Conservation (phyloP, 2,113 vertebrate species). For the Zapornia atra region DNA sequence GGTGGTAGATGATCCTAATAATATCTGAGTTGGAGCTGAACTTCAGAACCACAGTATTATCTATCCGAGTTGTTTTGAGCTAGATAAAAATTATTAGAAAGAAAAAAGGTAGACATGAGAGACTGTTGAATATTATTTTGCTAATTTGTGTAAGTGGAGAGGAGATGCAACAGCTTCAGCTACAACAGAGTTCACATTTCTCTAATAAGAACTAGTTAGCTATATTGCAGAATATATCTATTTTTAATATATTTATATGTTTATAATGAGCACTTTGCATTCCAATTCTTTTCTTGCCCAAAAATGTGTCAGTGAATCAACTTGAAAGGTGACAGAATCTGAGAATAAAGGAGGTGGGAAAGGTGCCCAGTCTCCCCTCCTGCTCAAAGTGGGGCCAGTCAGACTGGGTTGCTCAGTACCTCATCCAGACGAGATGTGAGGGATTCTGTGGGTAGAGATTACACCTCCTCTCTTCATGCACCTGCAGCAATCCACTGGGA, state of each 20-base stretch:
- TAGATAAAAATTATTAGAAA: slow-evolving; percentile 2
- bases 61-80: slow-evolving; percentile 16
- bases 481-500: not conserved
- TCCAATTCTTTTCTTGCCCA: not conserved
- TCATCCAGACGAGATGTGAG: not conserved
- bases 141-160: not conserved
- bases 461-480: fast-evolving
- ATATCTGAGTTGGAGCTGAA: slow-evolving; percentile 19
- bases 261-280: not conserved
- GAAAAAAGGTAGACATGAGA: not conserved
- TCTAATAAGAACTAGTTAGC: not conserved
- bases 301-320: not conserved
- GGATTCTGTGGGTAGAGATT: not conserved
- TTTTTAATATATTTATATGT: not conserved
- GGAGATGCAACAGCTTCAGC: not conserved
- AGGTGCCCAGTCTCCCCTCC: not conserved
- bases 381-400: not conserved
- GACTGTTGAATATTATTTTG: not conserved
- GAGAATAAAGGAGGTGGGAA: not conserved
- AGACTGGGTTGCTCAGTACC: not conserved
- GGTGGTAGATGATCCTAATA: slow-evolving; percentile 22
- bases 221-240: not conserved
- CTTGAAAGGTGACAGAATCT: not conserved
- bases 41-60: not conserved
- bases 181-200: not conserved